Evolutionary conservation across 2,113 vertebrate genomes (phyloP).

Genomic region (Balaeniceps rex): DNA sequence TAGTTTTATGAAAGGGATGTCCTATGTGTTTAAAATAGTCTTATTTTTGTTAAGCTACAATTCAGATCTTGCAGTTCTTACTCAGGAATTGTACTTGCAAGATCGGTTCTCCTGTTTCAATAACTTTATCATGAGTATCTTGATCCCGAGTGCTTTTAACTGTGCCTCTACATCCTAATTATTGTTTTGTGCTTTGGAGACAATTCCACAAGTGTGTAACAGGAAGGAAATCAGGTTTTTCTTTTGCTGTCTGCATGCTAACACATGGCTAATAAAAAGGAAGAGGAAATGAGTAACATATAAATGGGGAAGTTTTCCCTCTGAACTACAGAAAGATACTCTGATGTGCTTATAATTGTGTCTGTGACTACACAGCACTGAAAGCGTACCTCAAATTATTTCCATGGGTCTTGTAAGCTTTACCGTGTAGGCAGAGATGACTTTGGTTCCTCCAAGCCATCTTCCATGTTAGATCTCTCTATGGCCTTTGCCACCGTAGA

Average conservation of each 20-base stretch:
- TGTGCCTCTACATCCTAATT: slow-evolving; percentile 16
- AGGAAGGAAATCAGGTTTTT: slow-evolving; percentile 57
- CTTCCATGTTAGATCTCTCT: accelerated
- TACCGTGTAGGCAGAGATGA: neutral
- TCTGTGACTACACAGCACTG: neutral
- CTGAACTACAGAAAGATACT: neutral
- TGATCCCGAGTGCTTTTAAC: slow-evolving; percentile 15
- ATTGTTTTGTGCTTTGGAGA: slow-evolving; percentile 14
- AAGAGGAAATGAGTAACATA: slow-evolving; percentile 58
- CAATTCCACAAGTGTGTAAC: slow-evolving; percentile 21
- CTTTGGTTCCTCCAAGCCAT: neutral
- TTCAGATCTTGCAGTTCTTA: neutral
- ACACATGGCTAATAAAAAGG: slow-evolving; percentile 22
- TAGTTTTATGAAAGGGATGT: neutral
- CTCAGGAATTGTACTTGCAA: neutral
- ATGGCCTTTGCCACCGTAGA: neutral
- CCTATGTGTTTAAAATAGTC: neutral
- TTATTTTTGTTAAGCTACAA: neutral
- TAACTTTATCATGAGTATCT: neutral
- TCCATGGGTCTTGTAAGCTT: neutral
- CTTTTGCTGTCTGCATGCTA: slow-evolving; percentile 19
- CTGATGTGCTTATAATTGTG: neutral
- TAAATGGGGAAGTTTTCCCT: neutral
- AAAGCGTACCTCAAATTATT: neutral
- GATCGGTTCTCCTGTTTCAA: neutral